Conservation (phyloP, 2,888 invertebrate genomes). For the Hirudinaria manillensis region DNA sequence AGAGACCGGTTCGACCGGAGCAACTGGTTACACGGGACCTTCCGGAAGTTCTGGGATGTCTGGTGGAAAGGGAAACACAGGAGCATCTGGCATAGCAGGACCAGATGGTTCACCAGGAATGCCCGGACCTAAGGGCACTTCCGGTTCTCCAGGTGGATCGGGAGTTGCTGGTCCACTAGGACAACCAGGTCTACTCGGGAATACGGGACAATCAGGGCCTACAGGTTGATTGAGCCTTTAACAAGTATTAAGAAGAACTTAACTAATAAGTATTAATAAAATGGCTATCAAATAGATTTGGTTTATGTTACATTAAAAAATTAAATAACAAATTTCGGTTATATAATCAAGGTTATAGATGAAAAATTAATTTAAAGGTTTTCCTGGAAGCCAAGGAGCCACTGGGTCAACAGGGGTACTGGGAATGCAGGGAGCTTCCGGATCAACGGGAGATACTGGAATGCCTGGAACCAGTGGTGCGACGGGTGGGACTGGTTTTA, state of each 20-base stretch:
- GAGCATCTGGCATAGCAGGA: slow-evolving; percentile 32
- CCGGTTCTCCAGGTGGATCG: slow-evolving; percentile 34
- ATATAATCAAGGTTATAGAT: no score
- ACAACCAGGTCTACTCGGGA: slow-evolving; percentile 29
- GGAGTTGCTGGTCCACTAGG: slow-evolving; percentile 25
- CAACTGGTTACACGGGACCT: slow-evolving; percentile 29
- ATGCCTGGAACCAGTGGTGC: slow-evolving; percentile 29
- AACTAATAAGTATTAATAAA: background rate
- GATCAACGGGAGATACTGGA: slow-evolving; percentile 33
- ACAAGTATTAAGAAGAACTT: background rate
- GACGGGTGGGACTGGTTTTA: slow-evolving; percentile 30
- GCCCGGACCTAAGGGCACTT: slow-evolving; percentile 26
- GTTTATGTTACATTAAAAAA: no score
- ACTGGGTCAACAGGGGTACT: slow-evolving; percentile 31
- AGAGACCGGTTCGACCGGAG: slow-evolving; percentile 31
- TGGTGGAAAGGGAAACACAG: slow-evolving; percentile 32
- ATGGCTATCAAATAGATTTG: no score
- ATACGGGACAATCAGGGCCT: slow-evolving; percentile 52
- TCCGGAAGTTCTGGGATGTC: slow-evolving; percentile 31
- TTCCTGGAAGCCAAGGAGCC: slow-evolving; percentile 38
- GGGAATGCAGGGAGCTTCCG: slow-evolving; percentile 54
- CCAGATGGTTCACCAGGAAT: slow-evolving; percentile 27
- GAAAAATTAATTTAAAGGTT: background rate
- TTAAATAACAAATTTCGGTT: no score
- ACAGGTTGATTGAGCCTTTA: slow-evolving; percentile 41